Evolutionary conservation across 1,140 invertebrate genomes (phyloP).

Genomic region (Andrena cerasifolii): DNA sequence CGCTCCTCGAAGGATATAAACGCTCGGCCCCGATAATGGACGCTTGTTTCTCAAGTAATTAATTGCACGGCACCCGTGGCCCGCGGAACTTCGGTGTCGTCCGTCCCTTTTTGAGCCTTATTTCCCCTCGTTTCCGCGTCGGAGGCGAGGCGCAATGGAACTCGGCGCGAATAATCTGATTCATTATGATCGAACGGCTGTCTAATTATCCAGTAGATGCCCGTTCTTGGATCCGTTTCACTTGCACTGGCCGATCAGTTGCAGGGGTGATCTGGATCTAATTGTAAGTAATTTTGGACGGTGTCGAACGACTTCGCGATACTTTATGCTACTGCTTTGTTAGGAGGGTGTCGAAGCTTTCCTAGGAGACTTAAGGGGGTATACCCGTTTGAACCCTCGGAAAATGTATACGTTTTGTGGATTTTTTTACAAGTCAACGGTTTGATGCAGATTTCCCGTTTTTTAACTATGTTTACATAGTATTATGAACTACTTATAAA

Average conservation of each 20-base stretch:
- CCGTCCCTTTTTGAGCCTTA: conserved; percentile 17
- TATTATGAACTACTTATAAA: too few species aligned
- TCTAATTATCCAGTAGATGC: conserved; percentile 36
- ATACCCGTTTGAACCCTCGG: too few species aligned
- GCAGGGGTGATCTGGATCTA: too few species aligned
- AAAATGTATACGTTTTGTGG: too few species aligned
- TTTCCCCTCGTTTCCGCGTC: conserved; percentile 6
- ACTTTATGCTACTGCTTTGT: too few species aligned
- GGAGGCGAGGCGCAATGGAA: conserved; percentile 10
- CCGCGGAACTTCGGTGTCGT: background rate
- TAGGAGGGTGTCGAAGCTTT: too few species aligned
- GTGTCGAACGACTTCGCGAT: too few species aligned
- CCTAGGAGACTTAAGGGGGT: too few species aligned
- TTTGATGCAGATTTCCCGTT: too few species aligned
- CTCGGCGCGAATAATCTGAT: conserved; percentile 37
- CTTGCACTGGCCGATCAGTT: background rate
- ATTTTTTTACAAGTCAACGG: too few species aligned
- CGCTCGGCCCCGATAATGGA: conserved; percentile 19
- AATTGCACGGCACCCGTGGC: conserved; percentile 15
- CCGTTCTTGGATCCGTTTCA: background rate
- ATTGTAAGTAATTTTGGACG: too few species aligned
- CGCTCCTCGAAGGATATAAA: conserved; percentile 24
- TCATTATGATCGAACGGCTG: conserved; percentile 30
- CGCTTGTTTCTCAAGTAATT: conserved; percentile 47
- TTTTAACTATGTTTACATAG: too few species aligned